Conservation (phyloP, 2,888 invertebrate genomes). For the Drosophila robusta region DNA sequence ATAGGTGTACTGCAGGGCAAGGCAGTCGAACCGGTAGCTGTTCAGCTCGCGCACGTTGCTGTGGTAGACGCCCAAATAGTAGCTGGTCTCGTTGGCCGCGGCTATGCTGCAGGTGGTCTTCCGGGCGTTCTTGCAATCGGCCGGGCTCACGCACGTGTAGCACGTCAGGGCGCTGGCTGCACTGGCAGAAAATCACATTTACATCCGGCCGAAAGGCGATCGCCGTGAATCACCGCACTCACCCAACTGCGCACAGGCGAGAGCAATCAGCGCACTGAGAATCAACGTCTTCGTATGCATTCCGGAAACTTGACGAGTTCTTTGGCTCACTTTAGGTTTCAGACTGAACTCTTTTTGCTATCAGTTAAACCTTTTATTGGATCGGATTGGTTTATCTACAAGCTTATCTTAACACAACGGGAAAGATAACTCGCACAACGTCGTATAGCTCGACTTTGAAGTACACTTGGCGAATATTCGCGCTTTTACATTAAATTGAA, state of each 20-base stretch:
- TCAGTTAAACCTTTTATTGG: constrained; percentile 2
- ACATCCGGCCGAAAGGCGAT: background rate
- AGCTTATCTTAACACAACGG: constrained; percentile 2
- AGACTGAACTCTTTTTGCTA: constrained; percentile 33
- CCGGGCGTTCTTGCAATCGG: constrained; percentile 51
- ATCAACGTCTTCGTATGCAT: constrained; percentile 48
- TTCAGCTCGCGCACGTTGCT: constrained; percentile 17
- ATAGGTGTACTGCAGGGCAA: constrained; percentile 44
- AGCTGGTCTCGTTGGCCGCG: constrained; percentile 49
- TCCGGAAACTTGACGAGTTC: background rate
- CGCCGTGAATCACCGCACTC: constrained; percentile 14
- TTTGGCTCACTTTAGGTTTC: background rate
- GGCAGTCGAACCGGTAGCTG: constrained; percentile 50
- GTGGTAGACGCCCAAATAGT: constrained; percentile 40
- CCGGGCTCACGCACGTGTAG: constrained; percentile 41
- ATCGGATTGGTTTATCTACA: constrained; percentile 4
- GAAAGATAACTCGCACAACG: background rate
- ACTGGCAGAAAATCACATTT: background rate
- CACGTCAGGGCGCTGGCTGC: constrained; percentile 51
- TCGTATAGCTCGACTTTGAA: too few relatives aligned
- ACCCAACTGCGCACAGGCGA: constrained; percentile 52
- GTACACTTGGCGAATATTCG: too few relatives aligned
- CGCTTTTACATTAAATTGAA: too few relatives aligned
- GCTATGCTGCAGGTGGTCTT: constrained; percentile 43
- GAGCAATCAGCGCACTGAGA: constrained; percentile 40